phyloP scores from a whole-genome alignment of 2,888 invertebrate species.

The Trypoxylon attenuatum region DNA sequence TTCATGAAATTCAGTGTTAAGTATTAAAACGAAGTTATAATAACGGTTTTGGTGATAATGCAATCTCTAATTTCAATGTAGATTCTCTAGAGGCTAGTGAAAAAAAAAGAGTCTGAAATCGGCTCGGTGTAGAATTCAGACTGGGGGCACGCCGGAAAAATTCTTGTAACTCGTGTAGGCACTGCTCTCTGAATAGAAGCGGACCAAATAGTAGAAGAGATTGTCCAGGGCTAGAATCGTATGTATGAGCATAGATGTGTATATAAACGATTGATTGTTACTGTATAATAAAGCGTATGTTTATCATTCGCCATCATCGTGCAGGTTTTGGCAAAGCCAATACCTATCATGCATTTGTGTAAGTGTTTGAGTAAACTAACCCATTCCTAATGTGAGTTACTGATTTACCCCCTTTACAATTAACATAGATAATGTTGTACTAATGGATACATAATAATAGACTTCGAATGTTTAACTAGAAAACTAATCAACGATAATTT shows the following conservation, averaged over 20 bases:
- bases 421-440: too few relatives aligned
- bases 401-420: too few relatives aligned
- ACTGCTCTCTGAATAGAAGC: conserved; percentile 41
- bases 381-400: background rate
- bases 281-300: conserved; percentile 41
- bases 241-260: conserved; percentile 29
- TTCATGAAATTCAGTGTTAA: conserved; percentile 7
- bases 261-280: conserved; percentile 42
- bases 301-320: conserved; percentile 22
- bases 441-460: too few relatives aligned
- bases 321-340: background rate
- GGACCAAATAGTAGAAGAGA: conserved; percentile 40
- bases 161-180: conserved; percentile 35
- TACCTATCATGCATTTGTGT: conserved; percentile 8
- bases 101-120: too few relatives aligned
- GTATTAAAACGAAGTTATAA: too few relatives aligned
- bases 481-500: too few relatives aligned
- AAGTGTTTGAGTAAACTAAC: background rate
- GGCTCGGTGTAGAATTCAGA: too few relatives aligned
- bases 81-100: too few relatives aligned
- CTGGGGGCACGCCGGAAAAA: background rate
- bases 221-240: conserved; percentile 29
- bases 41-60: too few relatives aligned
- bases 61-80: too few relatives aligned
- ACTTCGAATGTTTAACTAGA: too few relatives aligned